Percentiles rank a stretch among this genome's conserved stretches.
These are phyloP conservation scores for Metopia argyrocephala DNA, from an alignment of 2,888 invertebrate genomes.

Conservation along the genomic window DNA sequence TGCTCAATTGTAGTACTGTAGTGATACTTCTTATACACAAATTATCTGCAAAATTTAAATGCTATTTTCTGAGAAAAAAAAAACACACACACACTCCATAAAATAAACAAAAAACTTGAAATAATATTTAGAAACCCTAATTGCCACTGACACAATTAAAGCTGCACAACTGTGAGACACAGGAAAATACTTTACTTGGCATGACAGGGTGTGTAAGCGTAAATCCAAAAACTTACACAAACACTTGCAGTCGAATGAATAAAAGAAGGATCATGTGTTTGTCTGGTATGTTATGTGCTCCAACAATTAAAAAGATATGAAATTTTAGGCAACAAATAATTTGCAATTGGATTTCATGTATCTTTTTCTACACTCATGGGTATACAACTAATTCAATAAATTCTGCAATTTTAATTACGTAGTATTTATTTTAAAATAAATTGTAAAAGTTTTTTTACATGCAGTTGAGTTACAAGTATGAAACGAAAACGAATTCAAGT, in stretches of 20 bases:
- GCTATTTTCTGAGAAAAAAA: not conserved
- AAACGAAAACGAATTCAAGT: no score
- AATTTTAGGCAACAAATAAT: slow-evolving; percentile 28
- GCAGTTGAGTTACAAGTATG: no score
- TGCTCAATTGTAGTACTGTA: no score
- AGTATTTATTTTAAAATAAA: no score
- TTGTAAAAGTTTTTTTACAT: no score
- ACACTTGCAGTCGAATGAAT: no score
- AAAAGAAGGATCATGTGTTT: not conserved
- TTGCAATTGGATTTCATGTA: slow-evolving; percentile 52
- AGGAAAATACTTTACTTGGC: slow-evolving; percentile 1
- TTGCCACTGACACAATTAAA: not conserved
- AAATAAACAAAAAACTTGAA: not conserved
- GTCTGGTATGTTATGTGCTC: not conserved
- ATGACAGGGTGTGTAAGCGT: not conserved
- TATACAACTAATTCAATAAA: no score
- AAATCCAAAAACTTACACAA: not conserved
- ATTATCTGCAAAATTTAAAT: not conserved
- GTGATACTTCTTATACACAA: no score
- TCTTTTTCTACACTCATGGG: no score
- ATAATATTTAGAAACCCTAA: not conserved
- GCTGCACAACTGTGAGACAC: not conserved
- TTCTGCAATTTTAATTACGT: no score
- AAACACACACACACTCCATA: not conserved
- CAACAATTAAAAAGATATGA: slow-evolving; percentile 9